phyloP scores from a whole-genome alignment of 2,113 vertebrate species.

The Oncorhynchus mykiss region DNA sequence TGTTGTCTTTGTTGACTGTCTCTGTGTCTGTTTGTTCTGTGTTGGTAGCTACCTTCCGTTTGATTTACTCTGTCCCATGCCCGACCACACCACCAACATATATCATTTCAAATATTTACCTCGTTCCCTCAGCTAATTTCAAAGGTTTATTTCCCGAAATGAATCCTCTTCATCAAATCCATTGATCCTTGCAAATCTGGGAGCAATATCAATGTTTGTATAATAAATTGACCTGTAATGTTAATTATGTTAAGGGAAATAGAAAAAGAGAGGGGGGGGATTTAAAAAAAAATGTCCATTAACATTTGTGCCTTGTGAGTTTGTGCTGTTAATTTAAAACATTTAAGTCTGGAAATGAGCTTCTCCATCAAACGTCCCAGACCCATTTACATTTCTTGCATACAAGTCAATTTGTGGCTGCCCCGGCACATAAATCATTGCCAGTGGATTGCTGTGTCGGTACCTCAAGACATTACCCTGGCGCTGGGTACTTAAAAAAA shows the following conservation, averaged over 20 bases:
- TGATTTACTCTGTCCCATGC: constrained; percentile 30
- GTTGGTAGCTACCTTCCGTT: constrained; percentile 32
- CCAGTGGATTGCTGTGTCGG: constrained; percentile 88
- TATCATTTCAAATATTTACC: constrained; percentile 80
- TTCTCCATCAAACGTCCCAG: constrained; percentile 94
- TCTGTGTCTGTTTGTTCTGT: constrained; percentile 48
- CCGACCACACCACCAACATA: constrained; percentile 38
- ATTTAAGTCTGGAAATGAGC: constrained; percentile 93
- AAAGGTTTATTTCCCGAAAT: constrained; percentile 98
- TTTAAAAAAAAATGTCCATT: constrained; percentile 69
- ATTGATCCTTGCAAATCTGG: constrained; percentile 96
- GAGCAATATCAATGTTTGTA: constrained; percentile 89
- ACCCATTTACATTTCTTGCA: constrained; percentile 99
- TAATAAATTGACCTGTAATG: constrained; percentile 99
- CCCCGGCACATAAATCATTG: constrained; percentile 92
- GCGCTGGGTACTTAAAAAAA: constrained; percentile 75
- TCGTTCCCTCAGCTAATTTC: constrained; percentile 93
- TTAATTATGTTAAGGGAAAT: constrained; percentile 80
- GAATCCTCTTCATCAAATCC: constrained; percentile 98
- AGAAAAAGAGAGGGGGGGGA: constrained; percentile 53
- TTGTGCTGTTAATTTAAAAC: constrained; percentile 92
- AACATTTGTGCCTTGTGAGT: constrained; percentile 80
- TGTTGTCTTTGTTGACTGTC: constrained; percentile 29
- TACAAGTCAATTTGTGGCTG: constrained; percentile 96
- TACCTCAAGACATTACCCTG: constrained; percentile 83